Percentiles rank a stretch among this genome's conserved stretches.
These are phyloP conservation scores for Aproaerema taeniolella DNA, from an alignment of 2,888 invertebrate species.

Conservation along the genomic window DNA sequence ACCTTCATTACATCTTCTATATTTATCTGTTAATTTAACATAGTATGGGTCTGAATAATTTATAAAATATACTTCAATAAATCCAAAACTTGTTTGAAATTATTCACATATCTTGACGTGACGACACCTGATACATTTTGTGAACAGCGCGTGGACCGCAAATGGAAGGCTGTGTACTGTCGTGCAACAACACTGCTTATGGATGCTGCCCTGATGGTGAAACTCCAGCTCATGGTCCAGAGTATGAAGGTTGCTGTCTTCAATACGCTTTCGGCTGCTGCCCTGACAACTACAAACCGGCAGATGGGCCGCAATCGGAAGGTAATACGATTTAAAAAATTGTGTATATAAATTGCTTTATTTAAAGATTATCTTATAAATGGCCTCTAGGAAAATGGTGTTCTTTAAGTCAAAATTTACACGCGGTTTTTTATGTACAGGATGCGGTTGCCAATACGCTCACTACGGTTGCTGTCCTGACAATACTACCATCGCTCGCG, in stretches of 20 bases:
- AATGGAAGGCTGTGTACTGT: conserved; percentile 84
- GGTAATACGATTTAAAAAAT: conserved; percentile 47
- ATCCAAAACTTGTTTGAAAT: too few species aligned
- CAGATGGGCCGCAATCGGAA: conserved; percentile 86
- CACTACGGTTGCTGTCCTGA: conserved; percentile 93
- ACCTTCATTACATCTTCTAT: too few species aligned
- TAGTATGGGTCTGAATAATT: too few species aligned
- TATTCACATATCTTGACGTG: too few species aligned
- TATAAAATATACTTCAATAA: too few species aligned
- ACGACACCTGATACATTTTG: too few species aligned
- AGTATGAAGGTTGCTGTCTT: conserved; percentile 89
- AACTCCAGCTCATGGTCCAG: conserved; percentile 91
- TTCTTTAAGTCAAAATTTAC: too few species aligned
- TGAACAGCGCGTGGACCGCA: conserved; percentile 83
- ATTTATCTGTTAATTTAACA: too few species aligned
- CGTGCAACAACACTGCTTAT: conserved; percentile 82
- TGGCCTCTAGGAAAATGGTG: too few species aligned
- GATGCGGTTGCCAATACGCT: conserved; percentile 87
- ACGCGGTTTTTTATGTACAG: conserved; percentile 45
- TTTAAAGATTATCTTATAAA: too few species aligned
- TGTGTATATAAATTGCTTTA: conserved; percentile 1
- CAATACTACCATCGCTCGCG: conserved; percentile 86
- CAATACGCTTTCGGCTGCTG: conserved; percentile 90
- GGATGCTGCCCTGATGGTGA: conserved; percentile 93
- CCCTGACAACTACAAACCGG: conserved; percentile 89